Percentiles rank a stretch among this genome's conserved stretches.
phyloP scores from a whole-genome alignment of 2,888 invertebrate genomes.

The Phytoseiulus persimilis region DNA sequence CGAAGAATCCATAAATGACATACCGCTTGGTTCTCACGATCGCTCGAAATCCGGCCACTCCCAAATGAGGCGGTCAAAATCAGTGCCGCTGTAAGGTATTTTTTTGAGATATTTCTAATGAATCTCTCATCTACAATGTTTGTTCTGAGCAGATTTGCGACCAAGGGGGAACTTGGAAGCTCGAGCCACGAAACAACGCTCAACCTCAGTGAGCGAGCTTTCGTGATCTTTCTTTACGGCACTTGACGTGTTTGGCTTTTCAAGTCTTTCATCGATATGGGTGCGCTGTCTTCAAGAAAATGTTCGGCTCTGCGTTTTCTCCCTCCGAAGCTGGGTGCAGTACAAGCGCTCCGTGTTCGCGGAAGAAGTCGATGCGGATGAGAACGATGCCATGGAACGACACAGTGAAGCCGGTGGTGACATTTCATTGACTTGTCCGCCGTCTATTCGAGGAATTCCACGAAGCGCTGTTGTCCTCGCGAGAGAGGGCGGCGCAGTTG shows the following conservation, averaged over 20 bases:
- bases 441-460: not conserved
- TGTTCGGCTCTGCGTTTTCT: not conserved
- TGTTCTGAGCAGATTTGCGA: no score
- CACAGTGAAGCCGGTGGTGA: not conserved
- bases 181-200: no score
- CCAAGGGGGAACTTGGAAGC: no score
- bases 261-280: no score
- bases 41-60: not conserved
- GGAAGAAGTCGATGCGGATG: not conserved
- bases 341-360: not conserved
- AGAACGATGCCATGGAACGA: not conserved
- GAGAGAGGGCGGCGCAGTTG: not conserved
- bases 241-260: no score
- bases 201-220: no score
- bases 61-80: no score
- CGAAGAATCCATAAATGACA: not conserved
- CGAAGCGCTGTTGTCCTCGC: conserved; percentile 14
- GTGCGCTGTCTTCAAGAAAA: not conserved
- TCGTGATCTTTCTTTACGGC: no score
- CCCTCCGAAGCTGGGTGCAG: not conserved
- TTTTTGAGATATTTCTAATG: no score
- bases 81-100: no score
- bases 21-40: not conserved
- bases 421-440: not conserved
- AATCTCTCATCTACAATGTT: no score